These are phyloP conservation scores for Brotula barbata DNA, from an alignment of 2,797 vertebrate genomes.

Conservation along the genomic window DNA sequence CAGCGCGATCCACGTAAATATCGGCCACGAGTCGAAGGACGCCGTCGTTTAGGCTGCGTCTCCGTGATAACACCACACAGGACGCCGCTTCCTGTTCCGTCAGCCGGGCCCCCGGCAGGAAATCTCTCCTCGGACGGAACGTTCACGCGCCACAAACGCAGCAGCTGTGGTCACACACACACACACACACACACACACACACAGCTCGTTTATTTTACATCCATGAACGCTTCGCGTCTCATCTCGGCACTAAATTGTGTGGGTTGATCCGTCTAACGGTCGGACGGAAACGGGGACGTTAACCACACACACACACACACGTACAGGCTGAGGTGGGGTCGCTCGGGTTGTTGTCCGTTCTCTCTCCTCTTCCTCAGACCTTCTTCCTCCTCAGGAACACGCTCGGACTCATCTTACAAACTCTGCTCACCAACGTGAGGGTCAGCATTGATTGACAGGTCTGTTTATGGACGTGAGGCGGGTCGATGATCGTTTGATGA, in stretches of 20 bases:
- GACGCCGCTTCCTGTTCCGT: constrained; percentile 24
- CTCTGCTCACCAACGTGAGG: not conserved
- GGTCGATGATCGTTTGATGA: too few species aligned
- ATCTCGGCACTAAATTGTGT: constrained; percentile 51
- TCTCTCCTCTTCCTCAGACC: not conserved
- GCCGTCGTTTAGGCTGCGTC: constrained; percentile 18
- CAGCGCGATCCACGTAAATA: constrained; percentile 18
- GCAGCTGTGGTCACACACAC: constrained; percentile 51
- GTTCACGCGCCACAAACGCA: constrained; percentile 33
- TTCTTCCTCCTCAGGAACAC: not conserved
- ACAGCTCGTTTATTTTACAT: constrained; percentile 50
- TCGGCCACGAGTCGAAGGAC: constrained; percentile 1
- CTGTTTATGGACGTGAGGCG: not conserved
- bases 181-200: too few species aligned
- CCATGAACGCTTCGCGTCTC: constrained; percentile 41
- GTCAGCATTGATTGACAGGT: not conserved
- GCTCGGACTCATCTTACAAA: constrained; percentile 8
- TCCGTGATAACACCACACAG: constrained; percentile 14
- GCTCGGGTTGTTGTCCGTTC: too few species aligned
- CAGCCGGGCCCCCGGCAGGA: constrained; percentile 2
- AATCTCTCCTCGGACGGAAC: constrained; percentile 25
- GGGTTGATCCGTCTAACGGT: constrained; percentile 61
- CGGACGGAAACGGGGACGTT: constrained; percentile 46
- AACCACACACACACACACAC: not conserved
- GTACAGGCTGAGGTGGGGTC: too few species aligned